Conservation (phyloP, 1,140 invertebrate species). For the Polypedilum vanderplanki region DNA sequence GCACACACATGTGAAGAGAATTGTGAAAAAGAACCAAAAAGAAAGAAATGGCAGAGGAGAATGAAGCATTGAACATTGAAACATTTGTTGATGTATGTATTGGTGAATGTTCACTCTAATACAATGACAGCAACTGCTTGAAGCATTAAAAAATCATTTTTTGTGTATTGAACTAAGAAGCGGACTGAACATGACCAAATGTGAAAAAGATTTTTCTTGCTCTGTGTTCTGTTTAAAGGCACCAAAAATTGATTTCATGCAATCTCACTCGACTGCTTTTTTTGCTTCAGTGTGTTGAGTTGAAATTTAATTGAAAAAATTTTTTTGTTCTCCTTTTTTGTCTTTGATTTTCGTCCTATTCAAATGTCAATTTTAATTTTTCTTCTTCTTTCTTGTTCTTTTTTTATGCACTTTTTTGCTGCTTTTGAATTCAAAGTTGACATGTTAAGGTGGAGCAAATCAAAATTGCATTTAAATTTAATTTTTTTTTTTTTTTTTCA, state of each 20-base stretch:
- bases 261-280: no score
- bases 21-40: not conserved
- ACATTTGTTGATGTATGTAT: not conserved
- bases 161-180: not conserved
- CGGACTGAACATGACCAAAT: not conserved
- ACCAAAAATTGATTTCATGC: not conserved
- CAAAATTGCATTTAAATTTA: not conserved
- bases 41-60: not conserved
- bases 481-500: not conserved
- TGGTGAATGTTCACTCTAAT: no score
- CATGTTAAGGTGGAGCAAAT: slow-evolving; percentile 25
- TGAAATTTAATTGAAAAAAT: slow-evolving; percentile 14
- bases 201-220: not conserved
- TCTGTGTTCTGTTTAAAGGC: not conserved
- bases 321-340: not conserved
- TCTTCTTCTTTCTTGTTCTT: not conserved
- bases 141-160: no score
- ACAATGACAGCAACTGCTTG: no score
- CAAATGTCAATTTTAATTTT: slow-evolving; percentile 17
- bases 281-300: not conserved
- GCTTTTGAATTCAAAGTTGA: not conserved
- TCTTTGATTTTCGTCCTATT: slow-evolving; percentile 24
- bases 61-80: not conserved
- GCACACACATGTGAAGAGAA: no score
- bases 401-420: not conserved